phyloP scores from a whole-genome alignment of 2,797 vertebrate genomes.

The Decapterus maruadsi region DNA sequence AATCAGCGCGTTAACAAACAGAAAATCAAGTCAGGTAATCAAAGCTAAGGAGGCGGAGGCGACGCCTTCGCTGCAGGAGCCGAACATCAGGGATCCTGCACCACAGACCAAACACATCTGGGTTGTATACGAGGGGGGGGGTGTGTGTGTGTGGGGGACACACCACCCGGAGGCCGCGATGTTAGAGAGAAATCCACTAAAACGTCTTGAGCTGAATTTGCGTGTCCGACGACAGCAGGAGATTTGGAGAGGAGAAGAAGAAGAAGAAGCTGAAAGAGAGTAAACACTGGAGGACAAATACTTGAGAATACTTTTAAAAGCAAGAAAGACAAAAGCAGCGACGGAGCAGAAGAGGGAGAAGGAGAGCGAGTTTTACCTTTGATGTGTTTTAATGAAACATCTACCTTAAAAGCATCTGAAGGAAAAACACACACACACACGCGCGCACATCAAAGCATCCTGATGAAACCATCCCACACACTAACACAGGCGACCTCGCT shows the following conservation, averaged over 20 bases:
- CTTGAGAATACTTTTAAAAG: background rate
- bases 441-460: constrained; percentile 48
- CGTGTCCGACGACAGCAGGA: background rate
- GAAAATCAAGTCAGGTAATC: constrained; percentile 1
- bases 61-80: background rate
- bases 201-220: constrained; percentile 11
- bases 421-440: background rate
- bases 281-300: constrained; percentile 24
- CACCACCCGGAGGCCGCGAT: background rate
- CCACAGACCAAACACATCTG: constrained; percentile 34
- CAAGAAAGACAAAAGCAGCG: constrained; percentile 29
- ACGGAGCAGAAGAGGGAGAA: background rate
- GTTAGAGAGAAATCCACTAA: constrained; percentile 2
- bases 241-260: background rate
- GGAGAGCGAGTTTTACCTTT: constrained; percentile 33
- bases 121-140: constrained; percentile 23
- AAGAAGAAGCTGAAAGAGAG: background rate
- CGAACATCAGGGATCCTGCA: constrained; percentile 7
- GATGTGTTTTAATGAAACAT: constrained; percentile 53
- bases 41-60: background rate
- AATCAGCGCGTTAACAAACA: background rate
- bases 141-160: no score
- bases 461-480: constrained; percentile 38
- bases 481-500: background rate
- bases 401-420: constrained; percentile 48